A percentile compares a stretch with the other conserved stretches of the same genome.
phyloP scores from a whole-genome alignment of 1,140 invertebrate genomes.

The Chrysoperla carnea region DNA sequence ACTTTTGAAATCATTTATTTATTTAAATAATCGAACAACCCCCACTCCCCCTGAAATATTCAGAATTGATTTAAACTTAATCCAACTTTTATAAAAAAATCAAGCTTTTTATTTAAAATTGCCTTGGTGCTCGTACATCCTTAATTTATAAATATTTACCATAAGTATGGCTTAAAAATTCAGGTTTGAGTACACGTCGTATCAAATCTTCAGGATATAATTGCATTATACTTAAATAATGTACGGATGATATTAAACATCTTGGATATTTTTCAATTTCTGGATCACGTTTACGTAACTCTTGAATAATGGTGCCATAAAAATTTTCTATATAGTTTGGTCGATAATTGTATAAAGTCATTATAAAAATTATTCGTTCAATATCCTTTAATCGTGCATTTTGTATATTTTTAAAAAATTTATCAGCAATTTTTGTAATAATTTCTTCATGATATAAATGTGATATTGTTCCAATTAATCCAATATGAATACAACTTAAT shows the following conservation, averaged over 20 bases:
- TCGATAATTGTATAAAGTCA: constrained; percentile 28
- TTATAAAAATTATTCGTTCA: constrained; percentile 32
- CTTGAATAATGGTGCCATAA: constrained; percentile 22
- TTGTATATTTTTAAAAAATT: constrained; percentile 11
- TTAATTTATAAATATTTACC: constrained; percentile 21
- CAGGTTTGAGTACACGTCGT: constrained; percentile 19
- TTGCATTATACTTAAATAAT: constrained; percentile 25
- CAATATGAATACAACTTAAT: constrained; percentile 28
- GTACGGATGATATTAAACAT: constrained; percentile 23
- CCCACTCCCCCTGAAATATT: too few species aligned
- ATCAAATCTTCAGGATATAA: constrained; percentile 32
- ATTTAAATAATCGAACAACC: too few species aligned
- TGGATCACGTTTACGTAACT: constrained; percentile 23
- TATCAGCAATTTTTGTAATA: constrained; percentile 9
- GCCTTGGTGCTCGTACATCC: too few species aligned
- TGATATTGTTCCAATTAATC: constrained; percentile 26
- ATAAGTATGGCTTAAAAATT: constrained; percentile 24
- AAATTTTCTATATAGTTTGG: constrained; percentile 20
- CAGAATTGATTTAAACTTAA: too few species aligned
- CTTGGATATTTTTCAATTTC: constrained; percentile 28
- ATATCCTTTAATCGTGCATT: constrained; percentile 37
- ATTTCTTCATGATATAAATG: constrained; percentile 19
- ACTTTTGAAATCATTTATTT: too few species aligned
- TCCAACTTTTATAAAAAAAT: too few species aligned
- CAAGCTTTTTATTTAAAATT: too few species aligned